Evolutionary conservation across 2,888 invertebrate species (phyloP), one percentile per base, ranked within the genome.

Genomic region (Melipona bicolor): DNA sequence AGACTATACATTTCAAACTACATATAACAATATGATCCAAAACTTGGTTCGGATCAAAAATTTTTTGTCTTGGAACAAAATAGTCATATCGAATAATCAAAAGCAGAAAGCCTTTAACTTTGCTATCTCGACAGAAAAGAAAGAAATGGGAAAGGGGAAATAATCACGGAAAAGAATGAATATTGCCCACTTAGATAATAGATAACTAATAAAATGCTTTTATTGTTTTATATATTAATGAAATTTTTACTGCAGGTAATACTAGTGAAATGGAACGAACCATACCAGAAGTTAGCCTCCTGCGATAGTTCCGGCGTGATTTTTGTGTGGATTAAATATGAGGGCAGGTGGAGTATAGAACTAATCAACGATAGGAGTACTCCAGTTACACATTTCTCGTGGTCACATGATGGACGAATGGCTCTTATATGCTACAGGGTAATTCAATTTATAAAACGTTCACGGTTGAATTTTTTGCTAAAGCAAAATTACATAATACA

Each of bases 251-350:
- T 82, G 54, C 95, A 98, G 98, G 98, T 98, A 80, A 98, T 98
- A 89, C 95, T 99, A 80, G 99, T 99, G 56, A 98, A 98, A 95
- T 99, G 99, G 99, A 99, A 99, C 95, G 98, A 98, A 94, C 98
- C 99, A 0, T 99, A 99, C 94, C 99, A 99, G 95, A 99, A 99
- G 95, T 95, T 99, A 90, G 99, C 99, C 11, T 99, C 99, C 9
- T 99, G 99, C 95, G 99, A 99, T 96, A 98, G 98, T 92, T 98
- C 98, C 3, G 99, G 99, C 2, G 98, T 99, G 80, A 99, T 99
- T 94, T 99, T 99, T 95, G 99, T 99, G 49, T 99, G 99, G 99
- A 99, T 99, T 93, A 99, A 99, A 94, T 99, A 99, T 95, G 99
- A 99, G 94, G 99, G 99, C 64, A 96, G 99, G 67, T 99, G 99